Percentiles rank a stretch among this genome's conserved stretches.
phyloP scores from a whole-genome alignment of 2,888 invertebrate species.

The Drosophila bunnanda region DNA sequence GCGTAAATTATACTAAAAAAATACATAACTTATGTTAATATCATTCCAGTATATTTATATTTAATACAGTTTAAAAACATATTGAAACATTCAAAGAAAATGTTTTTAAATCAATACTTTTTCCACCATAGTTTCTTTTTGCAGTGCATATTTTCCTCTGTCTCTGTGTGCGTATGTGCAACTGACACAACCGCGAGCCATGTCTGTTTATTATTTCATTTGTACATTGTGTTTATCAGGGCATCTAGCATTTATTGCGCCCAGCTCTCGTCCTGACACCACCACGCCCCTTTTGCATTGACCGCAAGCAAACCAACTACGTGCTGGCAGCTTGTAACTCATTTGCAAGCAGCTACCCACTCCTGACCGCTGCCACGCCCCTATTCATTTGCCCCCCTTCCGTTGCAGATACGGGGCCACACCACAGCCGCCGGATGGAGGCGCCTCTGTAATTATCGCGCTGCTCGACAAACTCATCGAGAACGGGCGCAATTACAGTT shows the following conservation, averaged over 20 bases:
- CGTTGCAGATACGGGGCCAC: constrained; percentile 88
- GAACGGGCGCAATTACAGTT: constrained; percentile 88
- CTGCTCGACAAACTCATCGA: constrained; percentile 88
- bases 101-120: not conserved
- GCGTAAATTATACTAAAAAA: not conserved
- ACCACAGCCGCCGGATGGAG: constrained; percentile 86
- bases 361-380: constrained; percentile 36
- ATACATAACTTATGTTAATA: not conserved
- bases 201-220: constrained; percentile 76
- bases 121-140: constrained; percentile 27
- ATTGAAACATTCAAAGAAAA: not conserved
- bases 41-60: not conserved
- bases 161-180: constrained; percentile 37
- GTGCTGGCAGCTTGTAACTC: constrained; percentile 55
- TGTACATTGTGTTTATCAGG: constrained; percentile 70
- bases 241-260: constrained; percentile 63
- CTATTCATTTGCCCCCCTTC: constrained; percentile 21
- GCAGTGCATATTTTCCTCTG: constrained; percentile 1
- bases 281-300: constrained; percentile 18
- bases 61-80: not conserved
- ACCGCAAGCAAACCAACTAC: constrained; percentile 74
- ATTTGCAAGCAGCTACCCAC: constrained; percentile 56
- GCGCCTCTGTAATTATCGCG: constrained; percentile 88
- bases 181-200: constrained; percentile 61
- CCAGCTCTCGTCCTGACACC: constrained; percentile 9